These are phyloP conservation scores for Papilio polyxenes DNA, from an alignment of 1,140 invertebrate species.

Conservation along the genomic window DNA sequence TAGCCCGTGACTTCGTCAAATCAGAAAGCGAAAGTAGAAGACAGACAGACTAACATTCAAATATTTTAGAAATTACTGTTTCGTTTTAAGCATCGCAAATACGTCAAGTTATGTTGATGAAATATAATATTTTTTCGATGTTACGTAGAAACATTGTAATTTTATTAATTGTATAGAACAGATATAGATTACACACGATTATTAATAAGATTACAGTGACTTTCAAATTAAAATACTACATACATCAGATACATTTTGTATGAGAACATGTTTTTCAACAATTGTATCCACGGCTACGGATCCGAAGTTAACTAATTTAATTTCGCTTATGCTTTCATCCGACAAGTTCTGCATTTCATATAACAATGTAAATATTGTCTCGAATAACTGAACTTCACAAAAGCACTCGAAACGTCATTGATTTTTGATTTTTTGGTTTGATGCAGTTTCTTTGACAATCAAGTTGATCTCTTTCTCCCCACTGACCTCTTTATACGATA, in stretches of 20 bases:
- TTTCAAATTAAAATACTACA: slow-evolving; percentile 37
- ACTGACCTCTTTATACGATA: no score
- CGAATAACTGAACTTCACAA: not conserved
- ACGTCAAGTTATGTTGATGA: no score
- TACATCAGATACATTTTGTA: slow-evolving; percentile 63
- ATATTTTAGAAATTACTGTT: no score
- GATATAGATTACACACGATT: no score
- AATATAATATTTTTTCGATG: no score
- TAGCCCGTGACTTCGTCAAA: no score
- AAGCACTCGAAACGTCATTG: not conserved
- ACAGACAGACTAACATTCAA: no score
- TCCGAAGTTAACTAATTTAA: slow-evolving; percentile 61
- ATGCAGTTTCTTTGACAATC: not conserved
- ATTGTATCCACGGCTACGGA: slow-evolving; percentile 59
- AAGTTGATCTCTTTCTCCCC: not conserved
- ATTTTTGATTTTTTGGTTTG: not conserved
- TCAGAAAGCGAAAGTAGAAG: no score
- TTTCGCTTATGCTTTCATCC: slow-evolving; percentile 56
- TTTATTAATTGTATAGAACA: no score
- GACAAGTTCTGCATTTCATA: slow-evolving; percentile 55
- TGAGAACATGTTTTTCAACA: slow-evolving; percentile 53
- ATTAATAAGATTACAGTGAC: not conserved
- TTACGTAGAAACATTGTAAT: no score
- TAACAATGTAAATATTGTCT: not conserved
- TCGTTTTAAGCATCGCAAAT: no score